phyloP scores from a whole-genome alignment of 1,140 invertebrate genomes.

The Drosophila leontia region DNA sequence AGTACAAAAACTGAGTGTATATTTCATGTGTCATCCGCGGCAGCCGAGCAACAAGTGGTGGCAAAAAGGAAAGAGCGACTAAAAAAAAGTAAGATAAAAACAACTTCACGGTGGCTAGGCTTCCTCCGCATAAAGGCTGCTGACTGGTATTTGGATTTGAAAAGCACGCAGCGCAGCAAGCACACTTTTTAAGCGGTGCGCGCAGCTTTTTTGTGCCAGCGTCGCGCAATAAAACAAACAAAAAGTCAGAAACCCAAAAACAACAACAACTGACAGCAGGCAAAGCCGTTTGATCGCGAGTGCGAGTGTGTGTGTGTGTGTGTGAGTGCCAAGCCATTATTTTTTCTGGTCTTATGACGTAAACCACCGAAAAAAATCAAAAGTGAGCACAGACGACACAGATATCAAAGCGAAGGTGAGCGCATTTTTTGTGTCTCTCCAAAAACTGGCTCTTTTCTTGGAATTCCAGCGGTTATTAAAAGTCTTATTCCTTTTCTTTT shows the following conservation, averaged over 20 bases:
- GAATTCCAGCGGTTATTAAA: slow-evolving; percentile 43
- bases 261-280: slow-evolving; percentile 32
- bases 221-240: slow-evolving; percentile 56
- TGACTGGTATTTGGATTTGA: slow-evolving; percentile 22
- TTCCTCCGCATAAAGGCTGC: slow-evolving; percentile 2
- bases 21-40: slow-evolving; percentile 30
- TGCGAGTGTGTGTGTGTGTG: slow-evolving; percentile 20
- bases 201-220: slow-evolving; percentile 38
- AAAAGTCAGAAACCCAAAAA: slow-evolving; percentile 34
- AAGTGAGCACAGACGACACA: slow-evolving; percentile 76
- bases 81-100: slow-evolving; percentile 32
- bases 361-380: slow-evolving; percentile 80
- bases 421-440: slow-evolving; percentile 49
- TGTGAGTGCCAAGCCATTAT: slow-evolving; percentile 76
- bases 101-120: slow-evolving; percentile 11
- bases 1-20: slow-evolving; percentile 6
- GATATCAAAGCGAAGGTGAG: slow-evolving; percentile 73
- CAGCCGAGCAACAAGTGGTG: slow-evolving; percentile 44
- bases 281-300: slow-evolving; percentile 64
- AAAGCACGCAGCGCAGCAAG: slow-evolving; percentile 23
- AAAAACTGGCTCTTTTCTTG: slow-evolving; percentile 60
- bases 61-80: slow-evolving; percentile 27
- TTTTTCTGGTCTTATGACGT: slow-evolving; percentile 80
- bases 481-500: slow-evolving; percentile 15
- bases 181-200: slow-evolving; percentile 23